Conservation (phyloP, 2,888 invertebrate genomes). For the Cantharis rufa region DNA sequence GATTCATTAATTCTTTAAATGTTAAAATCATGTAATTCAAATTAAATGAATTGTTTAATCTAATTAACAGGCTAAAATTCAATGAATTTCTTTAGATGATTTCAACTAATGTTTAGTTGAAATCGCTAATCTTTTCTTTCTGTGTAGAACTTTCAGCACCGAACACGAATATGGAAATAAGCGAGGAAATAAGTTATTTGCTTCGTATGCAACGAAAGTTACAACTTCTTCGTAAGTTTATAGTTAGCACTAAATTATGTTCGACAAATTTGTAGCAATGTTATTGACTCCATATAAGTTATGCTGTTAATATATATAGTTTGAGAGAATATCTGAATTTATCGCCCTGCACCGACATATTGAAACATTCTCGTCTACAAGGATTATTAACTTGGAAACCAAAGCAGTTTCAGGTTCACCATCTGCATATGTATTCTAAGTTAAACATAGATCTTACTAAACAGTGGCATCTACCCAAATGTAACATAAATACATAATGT, state of each 20-base stretch:
- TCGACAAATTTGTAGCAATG: constrained; percentile 16
- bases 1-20: too few relatives aligned
- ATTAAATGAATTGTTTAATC: too few relatives aligned
- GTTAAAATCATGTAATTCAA: too few relatives aligned
- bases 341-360: constrained; percentile 14
- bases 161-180: neutral
- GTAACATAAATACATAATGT: neutral
- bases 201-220: neutral
- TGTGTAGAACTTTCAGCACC: neutral
- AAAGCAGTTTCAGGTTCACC: constrained; percentile 4
- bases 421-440: constrained; percentile 1
- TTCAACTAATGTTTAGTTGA: too few relatives aligned
- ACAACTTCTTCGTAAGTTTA: neutral
- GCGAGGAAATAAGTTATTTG: neutral
- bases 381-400: constrained; percentile 15
- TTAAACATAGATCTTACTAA: neutral
- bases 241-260: neutral
- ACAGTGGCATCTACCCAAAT: neutral
- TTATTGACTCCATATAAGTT: constrained; percentile 3
- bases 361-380: constrained; percentile 14
- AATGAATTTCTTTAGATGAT: too few relatives aligned
- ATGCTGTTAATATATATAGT: neutral
- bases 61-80: too few relatives aligned
- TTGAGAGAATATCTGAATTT: constrained; percentile 5
- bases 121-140: too few relatives aligned